A percentile compares a stretch with the other conserved stretches of the same genome.
Conservation (phyloP, 2,113 vertebrate species). For the Ageneiosus marmoratus region DNA sequence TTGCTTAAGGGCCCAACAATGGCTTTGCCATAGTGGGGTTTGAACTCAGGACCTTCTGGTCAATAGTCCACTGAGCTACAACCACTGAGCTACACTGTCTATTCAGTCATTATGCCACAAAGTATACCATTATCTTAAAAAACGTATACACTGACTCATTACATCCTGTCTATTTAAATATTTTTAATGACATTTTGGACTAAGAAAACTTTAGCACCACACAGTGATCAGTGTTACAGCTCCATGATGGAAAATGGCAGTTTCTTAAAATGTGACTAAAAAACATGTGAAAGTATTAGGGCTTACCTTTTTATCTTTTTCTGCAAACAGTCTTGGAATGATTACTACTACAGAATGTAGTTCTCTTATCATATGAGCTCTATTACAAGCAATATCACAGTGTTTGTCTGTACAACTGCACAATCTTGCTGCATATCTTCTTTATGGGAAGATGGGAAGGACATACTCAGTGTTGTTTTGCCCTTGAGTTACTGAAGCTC, state of each 20-base stretch:
- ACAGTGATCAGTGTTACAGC: not conserved
- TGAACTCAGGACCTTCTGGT: too few species aligned
- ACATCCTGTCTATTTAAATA: not conserved
- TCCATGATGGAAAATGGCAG: not conserved
- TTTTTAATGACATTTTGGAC: not conserved
- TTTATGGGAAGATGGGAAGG: constrained; percentile 1
- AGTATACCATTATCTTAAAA: not conserved
- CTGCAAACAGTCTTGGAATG: not conserved
- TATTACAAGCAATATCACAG: not conserved
- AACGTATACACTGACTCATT: not conserved
- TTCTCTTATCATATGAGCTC: not conserved
- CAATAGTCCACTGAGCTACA: too few species aligned
- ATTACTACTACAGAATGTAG: not conserved
- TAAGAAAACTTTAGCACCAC: not conserved
- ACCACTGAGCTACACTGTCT: too few species aligned
- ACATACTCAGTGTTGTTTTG: constrained; percentile 23
- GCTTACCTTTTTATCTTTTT: constrained; percentile 27
- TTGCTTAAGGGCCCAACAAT: too few species aligned
- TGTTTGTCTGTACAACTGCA: not conserved
- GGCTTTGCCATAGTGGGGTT: too few species aligned
- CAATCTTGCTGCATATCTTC: not conserved
- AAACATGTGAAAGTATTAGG: not conserved
- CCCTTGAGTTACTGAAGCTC: constrained; percentile 45
- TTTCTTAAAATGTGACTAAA: not conserved
- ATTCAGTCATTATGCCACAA: not conserved